Evolutionary conservation across 2,888 invertebrate genomes (phyloP), one percentile per base, ranked within the genome.

Genomic region (Oxyteleia sp.): DNA sequence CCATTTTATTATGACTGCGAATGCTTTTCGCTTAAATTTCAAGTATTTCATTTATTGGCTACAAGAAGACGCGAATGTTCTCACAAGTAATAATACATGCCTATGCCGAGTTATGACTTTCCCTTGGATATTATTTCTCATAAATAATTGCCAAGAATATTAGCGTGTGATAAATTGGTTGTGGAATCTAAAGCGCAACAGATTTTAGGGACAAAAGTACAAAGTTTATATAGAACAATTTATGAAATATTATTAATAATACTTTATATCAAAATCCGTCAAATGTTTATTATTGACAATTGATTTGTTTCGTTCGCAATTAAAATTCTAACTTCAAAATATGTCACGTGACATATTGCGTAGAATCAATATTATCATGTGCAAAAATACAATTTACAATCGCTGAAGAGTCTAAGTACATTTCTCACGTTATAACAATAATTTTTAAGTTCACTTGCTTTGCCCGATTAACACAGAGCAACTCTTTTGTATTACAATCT

Each of bases 401-500:
- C 35, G 10, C 35, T 35, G 35, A 35, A 35, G 2, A 35, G 7
- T 41, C 15, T 20, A n/a, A 49, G 4, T 2, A 8, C 23, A 7
- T 49, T 26, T n/a, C n/a, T 49, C 18, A n/a, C n/a, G n/a, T 26
- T 13, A 49, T 26, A 49, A 11, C 13, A 49, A 35, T 55, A 35
- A 35, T 55, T 55, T 55, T 55, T 53, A 53, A 53, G 15, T 53
- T 53, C 53, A 53, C 15, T 53, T 32, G 53, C 53, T 32, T 53
- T 32, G 29, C 53, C 29, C 15, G 16, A 53, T 53, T 53, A 53
- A 53, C 53, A 16, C 53, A 16, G 15, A 29, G 53, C 29, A 53
- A 53, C 13, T 29, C 53, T 53, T 53, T 53, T 53, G 32, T 32
- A 26, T 18, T 35, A 55, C 15, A 35, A 55, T 55, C 55, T 41